Base-by-base conservation (phyloP, 1,140 invertebrate genomes). In the Zeugodacus cucurbitae region DNA sequence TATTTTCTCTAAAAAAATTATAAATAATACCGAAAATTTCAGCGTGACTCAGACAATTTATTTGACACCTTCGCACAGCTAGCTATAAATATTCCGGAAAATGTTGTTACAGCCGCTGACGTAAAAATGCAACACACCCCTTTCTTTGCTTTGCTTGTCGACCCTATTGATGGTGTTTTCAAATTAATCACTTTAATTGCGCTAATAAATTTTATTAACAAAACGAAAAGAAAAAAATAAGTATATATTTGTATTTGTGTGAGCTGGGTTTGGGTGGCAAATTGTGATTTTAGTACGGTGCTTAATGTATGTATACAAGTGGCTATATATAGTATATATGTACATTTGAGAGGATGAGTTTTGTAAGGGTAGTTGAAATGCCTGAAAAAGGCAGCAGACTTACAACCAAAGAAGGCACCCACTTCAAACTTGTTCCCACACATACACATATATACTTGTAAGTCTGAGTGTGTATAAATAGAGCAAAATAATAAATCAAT, bases 171-270 rank as follows among this genome's bases (percentile, higher is more conserved):
- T 14, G 41, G n/a, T 82, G 44, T 26, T 82, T 44, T 14, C 41
- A 26, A 48, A 82, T 82, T 82, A 82, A 82, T 82, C 74, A 82
- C 41, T 82, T 82, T 82, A 82, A 82, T 82, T 44, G 34, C n/a
- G 8, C 41, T 29, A 82, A 82, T 82, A 82, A 82, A 82, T 82
- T 82, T 29, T 48, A 34, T 6, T 82, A 82, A 48, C 44, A 82
- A 82, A 82, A 17, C 58, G 3, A 48, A 48, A 29, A 48, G 11
- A 7, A 82, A 82, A 29, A n/a, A 5, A 29, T 0, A 70, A 8
- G 3, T 22, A 82, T 26, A 82, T 82, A 37, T 34, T 11, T 37
- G 26, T 20, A 17, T n/a, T n/a, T n/a, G 17, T 74, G 17, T 6
- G 10, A 41, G 14, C 22, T 10, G 34, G 4, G 67, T n/a, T 41